A percentile compares a stretch with the other conserved stretches of the same genome.
These are phyloP conservation scores for Hippopotamus amphibius DNA, from an alignment of 2,113 vertebrate genomes.

Conservation along the genomic window DNA sequence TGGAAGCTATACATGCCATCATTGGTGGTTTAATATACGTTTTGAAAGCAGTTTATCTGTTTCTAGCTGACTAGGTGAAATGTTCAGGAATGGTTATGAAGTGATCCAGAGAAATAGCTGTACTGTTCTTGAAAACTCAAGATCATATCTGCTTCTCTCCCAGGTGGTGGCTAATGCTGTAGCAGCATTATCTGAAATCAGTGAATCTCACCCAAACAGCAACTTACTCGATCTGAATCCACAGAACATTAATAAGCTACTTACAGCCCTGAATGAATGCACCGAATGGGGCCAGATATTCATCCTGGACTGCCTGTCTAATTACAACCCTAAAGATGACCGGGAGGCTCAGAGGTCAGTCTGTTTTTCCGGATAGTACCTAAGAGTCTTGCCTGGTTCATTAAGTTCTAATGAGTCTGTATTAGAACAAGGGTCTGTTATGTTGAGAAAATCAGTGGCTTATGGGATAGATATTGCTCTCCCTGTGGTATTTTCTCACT, in stretches of 20 bases:
- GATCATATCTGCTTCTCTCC: neutral
- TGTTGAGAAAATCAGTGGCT: constrained; percentile 24
- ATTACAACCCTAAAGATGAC: constrained; percentile 99
- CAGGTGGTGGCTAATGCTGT: constrained; percentile 99
- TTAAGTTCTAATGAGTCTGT: neutral
- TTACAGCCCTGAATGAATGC: constrained; percentile 98
- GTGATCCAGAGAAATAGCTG: neutral
- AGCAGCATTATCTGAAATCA: constrained; percentile 98
- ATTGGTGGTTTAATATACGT: neutral
- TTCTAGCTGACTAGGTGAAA: neutral
- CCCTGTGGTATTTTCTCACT: constrained; percentile 10
- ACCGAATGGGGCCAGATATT: constrained; percentile 99
- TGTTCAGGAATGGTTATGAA: constrained; percentile 6
- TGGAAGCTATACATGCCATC: neutral
- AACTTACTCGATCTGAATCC: constrained; percentile 99
- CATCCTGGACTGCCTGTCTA: constrained; percentile 98
- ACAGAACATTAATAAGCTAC: constrained; percentile 99
- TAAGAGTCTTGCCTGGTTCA: neutral
- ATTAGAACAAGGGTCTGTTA: neutral
- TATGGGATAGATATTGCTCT: neutral
- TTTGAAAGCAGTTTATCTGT: constrained; percentile 51
- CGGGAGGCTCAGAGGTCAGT: constrained; percentile 97
- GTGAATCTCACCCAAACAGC: constrained; percentile 99
- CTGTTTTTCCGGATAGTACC: neutral
- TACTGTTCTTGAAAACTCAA: constrained; percentile 1